Conservation (phyloP, 1,140 invertebrate species). For the Drosophila kanapiae region DNA sequence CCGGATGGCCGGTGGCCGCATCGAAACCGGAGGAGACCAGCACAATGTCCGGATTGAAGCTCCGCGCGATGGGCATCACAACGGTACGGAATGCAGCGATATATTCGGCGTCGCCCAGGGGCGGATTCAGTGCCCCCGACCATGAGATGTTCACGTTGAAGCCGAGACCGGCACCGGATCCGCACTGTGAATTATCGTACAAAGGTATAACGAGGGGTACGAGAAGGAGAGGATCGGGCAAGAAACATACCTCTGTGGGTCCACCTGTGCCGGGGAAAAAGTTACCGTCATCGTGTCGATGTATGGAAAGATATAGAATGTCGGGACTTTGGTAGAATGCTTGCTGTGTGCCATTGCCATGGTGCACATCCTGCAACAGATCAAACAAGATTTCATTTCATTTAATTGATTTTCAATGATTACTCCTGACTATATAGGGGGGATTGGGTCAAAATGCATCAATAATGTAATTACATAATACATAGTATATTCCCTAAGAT, state of each 20-base stretch:
- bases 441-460: too few relatives aligned
- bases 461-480: too few relatives aligned
- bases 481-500: too few relatives aligned
- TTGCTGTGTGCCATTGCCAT: conserved; percentile 99
- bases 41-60: conserved; percentile 97
- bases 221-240: background rate
- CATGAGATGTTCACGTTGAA: conserved; percentile 99
- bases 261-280: conserved; percentile 99
- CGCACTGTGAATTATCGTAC: conserved; percentile 87
- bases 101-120: conserved; percentile 99
- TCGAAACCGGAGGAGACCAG: conserved; percentile 99
- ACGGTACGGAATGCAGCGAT: conserved; percentile 97
- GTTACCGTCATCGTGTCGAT: conserved; percentile 99
- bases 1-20: conserved; percentile 96
- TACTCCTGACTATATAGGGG: too few relatives aligned
- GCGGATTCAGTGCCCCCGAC: conserved; percentile 95
- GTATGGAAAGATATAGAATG: conserved; percentile 98
- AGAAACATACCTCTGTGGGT: conserved; percentile 89
- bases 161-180: conserved; percentile 95
- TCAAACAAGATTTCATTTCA: background rate
- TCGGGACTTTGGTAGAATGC: conserved; percentile 98
- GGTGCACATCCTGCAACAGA: conserved; percentile 95
- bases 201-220: background rate
- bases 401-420: background rate
- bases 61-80: conserved; percentile 96